Base-by-base conservation (phyloP, 2,797 vertebrate genomes). In the Platyrinchus mystaceus region DNA sequence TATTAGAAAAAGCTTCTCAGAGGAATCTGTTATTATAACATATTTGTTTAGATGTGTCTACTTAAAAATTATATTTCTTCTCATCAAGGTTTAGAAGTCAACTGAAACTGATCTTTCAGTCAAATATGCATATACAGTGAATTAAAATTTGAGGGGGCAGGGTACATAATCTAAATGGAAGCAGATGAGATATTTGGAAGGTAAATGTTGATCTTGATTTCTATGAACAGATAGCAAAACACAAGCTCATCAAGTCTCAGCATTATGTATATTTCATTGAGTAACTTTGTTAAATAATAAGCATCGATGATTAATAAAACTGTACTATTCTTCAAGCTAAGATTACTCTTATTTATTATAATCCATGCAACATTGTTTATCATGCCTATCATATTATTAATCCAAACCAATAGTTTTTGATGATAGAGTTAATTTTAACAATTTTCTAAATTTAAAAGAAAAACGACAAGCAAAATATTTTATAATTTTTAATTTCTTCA, bases 1-100 rank as follows among this genome's bases (percentile, higher is more conserved):
- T 89, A 90, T 89, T 85, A 80, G 34, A 39, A 78, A 92, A 93
- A 84, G 37, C 84, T 88, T 95, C 90, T 95, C 77, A 78, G 49
- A 87, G 17, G 60, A 81, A 78, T 86, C 60, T 69, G 49, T 64
- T 83, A 71, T 91, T 93, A 82, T 50, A 90, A 32, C 3, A 3
- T 68, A 58, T 81, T 87, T 94, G 14, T 84, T 94, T 78, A 28
- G 1, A 88, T 81, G 34, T 50, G 12, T 79, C 18, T 68, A 34
- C 19, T 90, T 66, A 75, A 82, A 77, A 43, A 37, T 7, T 39
- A n/a, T 77, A 50, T 68, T 86, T 82, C 6, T 84, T 74, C 34
- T 58, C 46, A 68, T 39, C 14, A 66, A 46, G 27, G 17, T 76
- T 78, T 85, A 84, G 21, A 90, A 84, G 23, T 52, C 75, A 92